Conservation (phyloP, 2,888 invertebrate species). For the Lypha dubia region DNA sequence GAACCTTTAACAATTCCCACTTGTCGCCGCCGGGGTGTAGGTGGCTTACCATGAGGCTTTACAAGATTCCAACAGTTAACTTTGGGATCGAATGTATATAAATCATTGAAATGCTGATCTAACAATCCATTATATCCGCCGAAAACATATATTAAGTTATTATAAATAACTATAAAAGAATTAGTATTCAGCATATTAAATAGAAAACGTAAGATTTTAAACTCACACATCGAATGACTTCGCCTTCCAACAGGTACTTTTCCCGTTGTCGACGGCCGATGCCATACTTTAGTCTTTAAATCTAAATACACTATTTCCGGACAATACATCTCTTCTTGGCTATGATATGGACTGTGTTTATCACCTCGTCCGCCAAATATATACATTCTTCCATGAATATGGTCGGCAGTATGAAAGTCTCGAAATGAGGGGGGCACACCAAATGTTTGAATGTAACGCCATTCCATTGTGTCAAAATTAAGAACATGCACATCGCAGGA, state of each 20-base stretch:
- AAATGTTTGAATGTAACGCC: conserved; percentile 87
- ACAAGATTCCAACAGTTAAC: conserved; percentile 86
- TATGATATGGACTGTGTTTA: conserved; percentile 86
- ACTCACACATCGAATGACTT: conserved; percentile 95
- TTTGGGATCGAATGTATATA: conserved; percentile 89
- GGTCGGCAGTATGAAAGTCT: conserved; percentile 95
- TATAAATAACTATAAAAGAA: conserved; percentile 88
- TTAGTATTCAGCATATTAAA: conserved; percentile 67
- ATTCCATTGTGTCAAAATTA: conserved; percentile 89
- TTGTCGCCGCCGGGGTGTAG: conserved; percentile 89
- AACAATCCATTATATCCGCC: conserved; percentile 93
- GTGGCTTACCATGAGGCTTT: conserved; percentile 85
- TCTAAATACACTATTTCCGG: conserved; percentile 91
- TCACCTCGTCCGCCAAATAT: conserved; percentile 95
- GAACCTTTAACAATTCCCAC: conserved; percentile 90
- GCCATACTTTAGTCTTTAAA: conserved; percentile 89
- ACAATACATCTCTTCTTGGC: conserved; percentile 90
- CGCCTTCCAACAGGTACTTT: conserved; percentile 90
- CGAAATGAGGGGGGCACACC: conserved; percentile 89
- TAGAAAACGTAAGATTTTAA: not conserved
- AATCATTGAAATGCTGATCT: conserved; percentile 92
- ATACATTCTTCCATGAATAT: conserved; percentile 91
- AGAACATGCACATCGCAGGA: conserved; percentile 91
- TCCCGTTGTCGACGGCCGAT: conserved; percentile 86
- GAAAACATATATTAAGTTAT: conserved; percentile 92